These are phyloP conservation scores for Phyto melanocephala DNA, from an alignment of 2,888 invertebrate species.

Conservation along the genomic window DNA sequence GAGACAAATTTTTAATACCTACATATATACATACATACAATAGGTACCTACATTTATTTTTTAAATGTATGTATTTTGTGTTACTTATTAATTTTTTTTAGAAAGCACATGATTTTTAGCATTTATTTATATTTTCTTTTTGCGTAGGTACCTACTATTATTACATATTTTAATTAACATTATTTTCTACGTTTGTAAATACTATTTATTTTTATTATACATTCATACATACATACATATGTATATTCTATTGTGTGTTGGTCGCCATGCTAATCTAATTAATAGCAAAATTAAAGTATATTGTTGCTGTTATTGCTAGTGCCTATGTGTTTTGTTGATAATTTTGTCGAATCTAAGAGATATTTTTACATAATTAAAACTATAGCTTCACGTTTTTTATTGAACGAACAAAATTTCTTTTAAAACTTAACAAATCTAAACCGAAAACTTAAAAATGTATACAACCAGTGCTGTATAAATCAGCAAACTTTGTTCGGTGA, in stretches of 20 bases:
- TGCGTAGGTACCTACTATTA: background rate
- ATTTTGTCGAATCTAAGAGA: too few species aligned
- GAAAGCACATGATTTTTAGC: constrained; percentile 23
- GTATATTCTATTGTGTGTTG: constrained; percentile 3
- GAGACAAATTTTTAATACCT: too few species aligned
- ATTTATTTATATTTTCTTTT: background rate
- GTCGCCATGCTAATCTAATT: constrained; percentile 57
- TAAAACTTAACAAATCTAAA: too few species aligned
- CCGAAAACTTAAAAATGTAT: too few species aligned
- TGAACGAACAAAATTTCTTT: too few species aligned
- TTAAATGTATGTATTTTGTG: background rate
- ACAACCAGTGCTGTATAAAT: too few species aligned
- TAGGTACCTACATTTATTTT: too few species aligned
- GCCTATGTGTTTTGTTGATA: background rate
- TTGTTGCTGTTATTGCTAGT: background rate
- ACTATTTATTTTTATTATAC: background rate
- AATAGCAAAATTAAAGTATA: constrained; percentile 34
- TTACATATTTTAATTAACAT: background rate
- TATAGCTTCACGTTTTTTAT: too few species aligned
- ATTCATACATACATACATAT: background rate
- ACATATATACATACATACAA: too few species aligned
- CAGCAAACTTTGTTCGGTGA: too few species aligned
- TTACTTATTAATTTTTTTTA: background rate
- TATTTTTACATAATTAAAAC: too few species aligned
- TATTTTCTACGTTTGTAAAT: constrained; percentile 4